phyloP scores from a whole-genome alignment of 2,888 invertebrate genomes.

The Sesamia inferens region DNA sequence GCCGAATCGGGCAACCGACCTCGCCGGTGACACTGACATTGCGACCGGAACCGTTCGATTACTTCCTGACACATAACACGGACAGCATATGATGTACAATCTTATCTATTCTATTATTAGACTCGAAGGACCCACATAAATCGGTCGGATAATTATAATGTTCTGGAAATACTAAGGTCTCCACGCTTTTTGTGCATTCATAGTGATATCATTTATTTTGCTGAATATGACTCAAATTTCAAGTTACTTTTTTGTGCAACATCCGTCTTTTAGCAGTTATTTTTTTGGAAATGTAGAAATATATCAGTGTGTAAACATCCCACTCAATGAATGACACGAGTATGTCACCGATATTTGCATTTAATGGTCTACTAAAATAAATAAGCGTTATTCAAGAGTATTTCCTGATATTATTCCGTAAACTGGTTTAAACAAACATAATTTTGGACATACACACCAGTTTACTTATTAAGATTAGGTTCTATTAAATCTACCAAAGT shows the following conservation, averaged over 20 bases:
- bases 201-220: slow-evolving; percentile 50
- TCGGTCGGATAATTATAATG: slow-evolving; percentile 38
- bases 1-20: slow-evolving; percentile 75
- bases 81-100: slow-evolving; percentile 58
- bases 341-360: slow-evolving; percentile 36
- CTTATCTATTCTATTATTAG: slow-evolving; percentile 50
- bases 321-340: slow-evolving; percentile 23
- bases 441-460: not conserved
- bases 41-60: slow-evolving; percentile 78
- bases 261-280: slow-evolving; percentile 33
- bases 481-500: slow-evolving; percentile 8
- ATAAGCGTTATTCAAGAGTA: slow-evolving; percentile 3
- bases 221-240: slow-evolving; percentile 25
- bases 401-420: slow-evolving; percentile 6
- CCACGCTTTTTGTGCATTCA: slow-evolving; percentile 50
- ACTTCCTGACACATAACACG: slow-evolving; percentile 78
- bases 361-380: slow-evolving; percentile 31
- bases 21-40: slow-evolving; percentile 84
- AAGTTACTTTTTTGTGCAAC: slow-evolving; percentile 33
- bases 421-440: slow-evolving; percentile 7
- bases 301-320: slow-evolving; percentile 28
- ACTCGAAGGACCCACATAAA: slow-evolving; percentile 39
- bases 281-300: slow-evolving; percentile 16
- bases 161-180: slow-evolving; percentile 50
- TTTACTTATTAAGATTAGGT: slow-evolving; percentile 10